A percentile compares a stretch with the other conserved stretches of the same genome.
These are phyloP conservation scores for Ctenoplectra terminalis DNA, from an alignment of 1,140 invertebrate species.

Conservation along the genomic window DNA sequence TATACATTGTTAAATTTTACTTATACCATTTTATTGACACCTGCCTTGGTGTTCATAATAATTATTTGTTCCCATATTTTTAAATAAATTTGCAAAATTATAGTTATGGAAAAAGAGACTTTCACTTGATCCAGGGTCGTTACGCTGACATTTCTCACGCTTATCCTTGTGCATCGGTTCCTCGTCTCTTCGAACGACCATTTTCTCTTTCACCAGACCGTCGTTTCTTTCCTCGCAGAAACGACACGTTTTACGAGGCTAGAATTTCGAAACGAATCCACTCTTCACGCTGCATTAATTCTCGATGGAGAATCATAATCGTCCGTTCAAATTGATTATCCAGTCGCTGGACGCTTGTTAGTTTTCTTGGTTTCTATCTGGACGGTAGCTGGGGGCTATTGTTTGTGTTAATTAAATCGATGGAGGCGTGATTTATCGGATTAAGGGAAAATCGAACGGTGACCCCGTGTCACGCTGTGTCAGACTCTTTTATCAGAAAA, in stretches of 20 bases:
- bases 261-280: not conserved
- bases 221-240: not conserved
- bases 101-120: too few species aligned
- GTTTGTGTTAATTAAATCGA: not conserved
- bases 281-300: not conserved
- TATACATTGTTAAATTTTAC: too few species aligned
- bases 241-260: not conserved
- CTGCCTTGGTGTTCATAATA: too few species aligned
- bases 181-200: not conserved
- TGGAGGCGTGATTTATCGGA: not conserved
- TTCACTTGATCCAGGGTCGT: slow-evolving; percentile 50
- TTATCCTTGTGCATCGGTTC: slow-evolving; percentile 47
- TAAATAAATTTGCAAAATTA: too few species aligned
- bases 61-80: too few species aligned
- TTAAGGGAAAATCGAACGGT: slow-evolving; percentile 1
- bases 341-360: not conserved
- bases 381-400: too few species aligned
- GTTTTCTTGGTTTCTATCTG: not conserved
- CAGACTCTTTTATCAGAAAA: not conserved
- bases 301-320: slow-evolving; percentile 1
- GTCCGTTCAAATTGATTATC: slow-evolving; percentile 9
- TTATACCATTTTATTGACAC: too few species aligned
- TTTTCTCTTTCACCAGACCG: slow-evolving; percentile 19
- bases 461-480: not conserved
- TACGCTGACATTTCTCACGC: slow-evolving; percentile 53